phyloP scores from a whole-genome alignment of 2,113 vertebrate genomes.

The Indri indri region DNA sequence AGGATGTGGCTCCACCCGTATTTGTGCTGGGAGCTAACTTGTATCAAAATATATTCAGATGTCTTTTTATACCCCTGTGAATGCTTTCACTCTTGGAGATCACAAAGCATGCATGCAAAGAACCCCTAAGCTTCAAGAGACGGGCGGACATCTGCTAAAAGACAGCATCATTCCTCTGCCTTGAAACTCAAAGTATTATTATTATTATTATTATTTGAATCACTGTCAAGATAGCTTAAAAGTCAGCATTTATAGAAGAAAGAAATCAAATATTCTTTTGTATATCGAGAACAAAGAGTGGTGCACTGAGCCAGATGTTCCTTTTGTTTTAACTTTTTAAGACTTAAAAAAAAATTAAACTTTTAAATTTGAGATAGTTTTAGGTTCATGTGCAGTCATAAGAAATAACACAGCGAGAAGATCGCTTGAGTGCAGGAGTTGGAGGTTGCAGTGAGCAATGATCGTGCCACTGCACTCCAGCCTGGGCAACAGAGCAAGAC shows the following conservation, averaged over 20 bases:
- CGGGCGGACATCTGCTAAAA: neutral
- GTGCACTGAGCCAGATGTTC: rapidly evolving
- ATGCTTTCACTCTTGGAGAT: rapidly evolving
- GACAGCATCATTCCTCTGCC: too few species aligned
- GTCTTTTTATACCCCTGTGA: rapidly evolving
- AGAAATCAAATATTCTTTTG: neutral
- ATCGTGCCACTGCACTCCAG: neutral
- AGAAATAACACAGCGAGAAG: neutral
- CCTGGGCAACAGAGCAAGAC: neutral
- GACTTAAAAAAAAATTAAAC: neutral
- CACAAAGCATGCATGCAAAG: too few species aligned
- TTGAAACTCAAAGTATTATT: neutral
- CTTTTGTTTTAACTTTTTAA: neutral
- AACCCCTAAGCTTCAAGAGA: too few species aligned
- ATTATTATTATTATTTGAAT: neutral
- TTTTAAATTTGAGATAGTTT: neutral
- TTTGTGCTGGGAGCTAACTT: neutral
- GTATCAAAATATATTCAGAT: rapidly evolving
- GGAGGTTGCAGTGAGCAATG: too few species aligned
- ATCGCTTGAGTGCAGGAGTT: too few species aligned
- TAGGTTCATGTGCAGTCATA: neutral
- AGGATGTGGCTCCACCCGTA: rapidly evolving
- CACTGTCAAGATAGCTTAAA: neutral
- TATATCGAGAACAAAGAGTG: neutral
- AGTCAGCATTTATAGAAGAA: neutral